Evolutionary conservation across 1,140 invertebrate genomes (phyloP).

Genomic region (Drosophila novamexicana): DNA sequence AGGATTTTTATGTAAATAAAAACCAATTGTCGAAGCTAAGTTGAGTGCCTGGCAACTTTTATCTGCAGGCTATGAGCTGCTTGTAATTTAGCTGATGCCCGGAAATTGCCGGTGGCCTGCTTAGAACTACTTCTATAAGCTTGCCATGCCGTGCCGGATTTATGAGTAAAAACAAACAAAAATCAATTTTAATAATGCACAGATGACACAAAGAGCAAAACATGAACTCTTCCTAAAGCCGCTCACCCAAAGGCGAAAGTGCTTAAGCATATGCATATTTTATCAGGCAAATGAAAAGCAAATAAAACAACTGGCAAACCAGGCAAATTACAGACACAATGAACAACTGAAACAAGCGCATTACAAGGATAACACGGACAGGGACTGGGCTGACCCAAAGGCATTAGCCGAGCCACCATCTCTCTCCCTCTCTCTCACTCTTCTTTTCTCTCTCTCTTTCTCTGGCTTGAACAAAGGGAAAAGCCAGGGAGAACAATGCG

Average conservation of each 20-base stretch:
- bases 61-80: neutral
- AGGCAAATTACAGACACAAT: slow-evolving; percentile 72
- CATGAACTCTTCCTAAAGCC: neutral
- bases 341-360: slow-evolving; percentile 66
- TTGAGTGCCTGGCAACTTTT: slow-evolving; percentile 1
- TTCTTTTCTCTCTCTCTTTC: no score
- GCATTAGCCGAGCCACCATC: slow-evolving; percentile 49
- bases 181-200: slow-evolving; percentile 23
- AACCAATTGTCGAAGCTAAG: neutral
- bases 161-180: neutral
- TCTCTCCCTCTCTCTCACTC: no score
- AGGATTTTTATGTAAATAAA: no score
- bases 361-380: slow-evolving; percentile 67
- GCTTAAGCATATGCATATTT: slow-evolving; percentile 63
- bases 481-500: slow-evolving; percentile 41
- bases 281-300: slow-evolving; percentile 68
- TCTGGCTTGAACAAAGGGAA: slow-evolving; percentile 9
- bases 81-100: no score
- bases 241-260: neutral
- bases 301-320: slow-evolving; percentile 56
- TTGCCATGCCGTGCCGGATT: neutral
- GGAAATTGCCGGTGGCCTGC: no score
- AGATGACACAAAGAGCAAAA: slow-evolving; percentile 5
- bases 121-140: neutral
- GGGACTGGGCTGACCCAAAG: slow-evolving; percentile 60